Evolutionary conservation across 2,888 invertebrate species (phyloP).

Genomic region (Aphidius colemani): DNA sequence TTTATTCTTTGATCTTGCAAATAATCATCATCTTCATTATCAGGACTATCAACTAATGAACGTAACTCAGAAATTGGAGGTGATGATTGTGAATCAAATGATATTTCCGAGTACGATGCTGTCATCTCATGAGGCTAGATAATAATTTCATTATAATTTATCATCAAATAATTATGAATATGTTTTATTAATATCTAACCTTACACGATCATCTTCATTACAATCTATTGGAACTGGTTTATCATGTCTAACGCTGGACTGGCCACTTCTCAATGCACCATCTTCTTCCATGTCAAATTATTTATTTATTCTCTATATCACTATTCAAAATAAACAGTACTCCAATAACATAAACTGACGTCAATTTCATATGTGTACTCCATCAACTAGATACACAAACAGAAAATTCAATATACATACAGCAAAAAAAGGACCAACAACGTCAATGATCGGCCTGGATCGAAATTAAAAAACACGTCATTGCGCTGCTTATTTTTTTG

Average conservation of each 20-base stretch:
- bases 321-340: too few relatives aligned
- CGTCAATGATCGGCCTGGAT: too few relatives aligned
- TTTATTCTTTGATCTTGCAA: constrained; percentile 14
- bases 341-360: too few relatives aligned
- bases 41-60: constrained; percentile 55
- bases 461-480: too few relatives aligned
- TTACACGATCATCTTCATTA: constrained; percentile 53
- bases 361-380: too few relatives aligned
- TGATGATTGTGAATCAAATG: constrained; percentile 70
- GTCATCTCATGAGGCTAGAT: constrained; percentile 67
- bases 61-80: constrained; percentile 56
- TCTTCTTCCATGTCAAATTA: too few relatives aligned
- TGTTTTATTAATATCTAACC: constrained; percentile 40
- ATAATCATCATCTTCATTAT: constrained; percentile 42
- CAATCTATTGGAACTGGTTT: constrained; percentile 41
- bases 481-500: too few relatives aligned
- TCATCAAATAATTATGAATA: not conserved
- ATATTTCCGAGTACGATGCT: constrained; percentile 79
- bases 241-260: constrained; percentile 29
- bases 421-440: too few relatives aligned
- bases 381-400: too few relatives aligned
- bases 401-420: too few relatives aligned
- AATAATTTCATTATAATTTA: constrained; percentile 8
- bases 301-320: too few relatives aligned
- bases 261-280: not conserved